These are phyloP conservation scores for Agonum fuliginosum DNA, from an alignment of 2,888 invertebrate genomes.

Conservation along the genomic window DNA sequence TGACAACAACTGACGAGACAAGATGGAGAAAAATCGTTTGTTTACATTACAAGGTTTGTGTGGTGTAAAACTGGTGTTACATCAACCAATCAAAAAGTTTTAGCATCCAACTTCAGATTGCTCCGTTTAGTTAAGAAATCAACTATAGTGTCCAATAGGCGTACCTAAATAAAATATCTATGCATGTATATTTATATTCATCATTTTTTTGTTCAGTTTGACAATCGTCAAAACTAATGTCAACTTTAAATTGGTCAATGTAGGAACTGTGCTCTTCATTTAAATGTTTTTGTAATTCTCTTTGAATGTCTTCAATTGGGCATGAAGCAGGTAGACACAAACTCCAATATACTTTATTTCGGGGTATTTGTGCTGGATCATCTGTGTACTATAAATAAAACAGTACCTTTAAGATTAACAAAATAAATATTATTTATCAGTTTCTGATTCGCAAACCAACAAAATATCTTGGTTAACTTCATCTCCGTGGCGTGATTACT, in stretches of 20 bases:
- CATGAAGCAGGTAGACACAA: conserved; percentile 76
- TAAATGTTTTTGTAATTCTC: conserved; percentile 40
- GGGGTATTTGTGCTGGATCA: conserved; percentile 67
- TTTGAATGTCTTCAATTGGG: conserved; percentile 66
- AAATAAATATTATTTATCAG: too few relatives aligned
- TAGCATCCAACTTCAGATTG: too few relatives aligned
- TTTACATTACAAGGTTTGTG: too few relatives aligned
- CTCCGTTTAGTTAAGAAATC: too few relatives aligned
- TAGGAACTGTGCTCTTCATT: conserved; percentile 59
- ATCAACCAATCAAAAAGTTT: too few relatives aligned
- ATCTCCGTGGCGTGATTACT: too few relatives aligned
- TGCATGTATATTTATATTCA: not conserved
- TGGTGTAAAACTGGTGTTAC: too few relatives aligned
- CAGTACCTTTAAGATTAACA: too few relatives aligned
- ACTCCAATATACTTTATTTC: conserved; percentile 75
- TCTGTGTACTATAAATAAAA: conserved; percentile 66
- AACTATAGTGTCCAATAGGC: not conserved
- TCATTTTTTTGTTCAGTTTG: conserved; percentile 29
- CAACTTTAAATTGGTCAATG: conserved; percentile 58
- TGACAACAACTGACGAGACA: too few relatives aligned
- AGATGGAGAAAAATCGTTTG: too few relatives aligned
- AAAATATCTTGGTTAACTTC: too few relatives aligned
- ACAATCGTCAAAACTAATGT: conserved; percentile 31
- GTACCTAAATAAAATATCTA: conserved; percentile 44
- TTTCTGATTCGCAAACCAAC: too few relatives aligned